Base-by-base conservation (phyloP, 2,888 invertebrate genomes). In the Apamea sordens region DNA sequence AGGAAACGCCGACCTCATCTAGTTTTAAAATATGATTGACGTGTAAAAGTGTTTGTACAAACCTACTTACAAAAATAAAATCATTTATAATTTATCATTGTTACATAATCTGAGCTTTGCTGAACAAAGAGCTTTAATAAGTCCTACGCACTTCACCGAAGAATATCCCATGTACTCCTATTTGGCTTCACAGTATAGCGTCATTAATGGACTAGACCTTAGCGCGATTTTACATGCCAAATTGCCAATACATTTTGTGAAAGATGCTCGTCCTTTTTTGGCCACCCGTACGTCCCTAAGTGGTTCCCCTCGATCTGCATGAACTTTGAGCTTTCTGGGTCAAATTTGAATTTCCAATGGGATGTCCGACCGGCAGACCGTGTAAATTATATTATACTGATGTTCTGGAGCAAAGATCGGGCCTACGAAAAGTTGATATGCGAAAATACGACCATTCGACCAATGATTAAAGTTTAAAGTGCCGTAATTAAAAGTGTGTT, bases 341-440 rank as follows among this genome's bases (percentile, higher is more conserved):
- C 70, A 73, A 84, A 79, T 84, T 84, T 79, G 47, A 82, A 79
- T 84, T 84, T 71, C 47, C 32, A 82, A 79, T 84, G 36, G 47
- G 41, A 47, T 67, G 59, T 71, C 36, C 53, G 8, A 44, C 53
- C 28, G 44, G n/a, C n/a, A 82, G 32, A 53, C 44, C 44, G 13
- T 63, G 63, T 47, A 28, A 56, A 71, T 50, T 41, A 32, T 79
- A 32, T n/a, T 44, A 65, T 44, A n/a, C 32, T 24, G 11, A 24
- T 47, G 18, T 80, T 47, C 18, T 80, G 15, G 10, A 81, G 24
- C 6, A 28, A 59, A 24, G 5, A 41, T 59, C n/a, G n/a, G 10
- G 8, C 6, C 13, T n/a, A 24, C 44, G 32, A 15, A 74, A 74
- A 18, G 8, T 44, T 7, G 18, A 7, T 11, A 21, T 32, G 32